Evolutionary conservation across 2,888 invertebrate species (phyloP).

Genomic region (Macrophya alboannulata): DNA sequence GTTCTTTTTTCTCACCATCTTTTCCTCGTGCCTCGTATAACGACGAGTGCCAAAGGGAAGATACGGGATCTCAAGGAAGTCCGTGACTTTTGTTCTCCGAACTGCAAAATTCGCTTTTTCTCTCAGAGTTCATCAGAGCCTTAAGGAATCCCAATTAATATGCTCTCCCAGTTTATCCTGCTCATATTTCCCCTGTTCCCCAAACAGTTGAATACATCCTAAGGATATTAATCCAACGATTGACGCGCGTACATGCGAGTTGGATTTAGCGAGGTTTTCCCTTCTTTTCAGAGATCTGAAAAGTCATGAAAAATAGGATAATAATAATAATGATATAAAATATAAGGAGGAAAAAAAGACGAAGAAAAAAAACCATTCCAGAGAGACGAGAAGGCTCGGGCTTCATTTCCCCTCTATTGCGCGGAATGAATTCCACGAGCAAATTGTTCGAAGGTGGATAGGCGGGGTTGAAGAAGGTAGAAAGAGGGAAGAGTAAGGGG

Average conservation of each 20-base stretch:
- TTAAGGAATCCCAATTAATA: conserved; percentile 15
- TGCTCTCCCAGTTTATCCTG: not conserved
- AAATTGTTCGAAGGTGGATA: conserved; percentile 66
- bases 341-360: conserved; percentile 33
- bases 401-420: conserved; percentile 66
- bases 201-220: not conserved
- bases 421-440: conserved; percentile 66
- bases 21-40: not conserved
- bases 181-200: not conserved
- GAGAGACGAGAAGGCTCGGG: conserved; percentile 53
- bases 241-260: not conserved
- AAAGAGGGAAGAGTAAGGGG: not conserved
- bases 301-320: not conserved
- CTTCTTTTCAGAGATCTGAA: not conserved
- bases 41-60: conserved; percentile 3
- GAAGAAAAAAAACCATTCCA: conserved; percentile 48
- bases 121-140: not conserved
- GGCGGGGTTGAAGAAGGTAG: conserved; percentile 47
- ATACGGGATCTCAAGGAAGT: not conserved
- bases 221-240: not conserved
- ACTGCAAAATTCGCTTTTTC: conserved; percentile 8
- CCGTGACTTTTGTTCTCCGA: not conserved
- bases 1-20: conserved; percentile 30
- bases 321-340: conserved; percentile 18
- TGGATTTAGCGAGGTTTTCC: not conserved